Evolutionary conservation across 2,797 vertebrate species (phyloP).

Genomic region (Huso huso): DNA sequence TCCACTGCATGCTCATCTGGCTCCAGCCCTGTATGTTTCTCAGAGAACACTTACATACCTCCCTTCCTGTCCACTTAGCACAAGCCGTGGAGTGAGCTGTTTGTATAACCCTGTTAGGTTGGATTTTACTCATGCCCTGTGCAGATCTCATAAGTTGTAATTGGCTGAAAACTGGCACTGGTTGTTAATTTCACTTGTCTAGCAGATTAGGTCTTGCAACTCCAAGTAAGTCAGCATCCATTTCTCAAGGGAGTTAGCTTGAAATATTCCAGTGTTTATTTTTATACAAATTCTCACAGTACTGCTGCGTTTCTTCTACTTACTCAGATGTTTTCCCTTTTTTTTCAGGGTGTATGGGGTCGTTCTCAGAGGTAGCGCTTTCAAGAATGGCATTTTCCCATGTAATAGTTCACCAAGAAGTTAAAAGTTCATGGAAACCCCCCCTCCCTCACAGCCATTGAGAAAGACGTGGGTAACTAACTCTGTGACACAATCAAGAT

Average conservation of each 20-base stretch:
- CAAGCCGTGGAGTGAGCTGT: slow-evolving; percentile 20
- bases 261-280: slow-evolving; percentile 77
- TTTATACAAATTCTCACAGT: slow-evolving; percentile 74
- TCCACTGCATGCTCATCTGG: no score
- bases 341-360: slow-evolving; percentile 63
- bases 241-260: slow-evolving; percentile 56
- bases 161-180: slow-evolving; percentile 40
- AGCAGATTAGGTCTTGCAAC: slow-evolving; percentile 53
- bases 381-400: slow-evolving; percentile 79
- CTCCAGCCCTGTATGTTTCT: no score
- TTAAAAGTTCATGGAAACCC: slow-evolving; percentile 54
- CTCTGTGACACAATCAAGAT: no score
- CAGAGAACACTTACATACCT: no score
- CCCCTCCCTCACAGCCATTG: background rate
- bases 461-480: background rate
- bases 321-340: slow-evolving; percentile 69
- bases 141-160: slow-evolving; percentile 5
- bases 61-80: slow-evolving; percentile 40
- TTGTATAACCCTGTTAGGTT: slow-evolving; percentile 38
- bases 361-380: slow-evolving; percentile 76
- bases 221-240: slow-evolving; percentile 57
- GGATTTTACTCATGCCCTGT: background rate
- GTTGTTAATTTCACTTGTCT: slow-evolving; percentile 59
- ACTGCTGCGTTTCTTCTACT: slow-evolving; percentile 57
- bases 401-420: slow-evolving; percentile 60